These are phyloP conservation scores for Virgularia gustaviana DNA, from an alignment of 92 coral and sea anemone species.

Conservation along the genomic window DNA sequence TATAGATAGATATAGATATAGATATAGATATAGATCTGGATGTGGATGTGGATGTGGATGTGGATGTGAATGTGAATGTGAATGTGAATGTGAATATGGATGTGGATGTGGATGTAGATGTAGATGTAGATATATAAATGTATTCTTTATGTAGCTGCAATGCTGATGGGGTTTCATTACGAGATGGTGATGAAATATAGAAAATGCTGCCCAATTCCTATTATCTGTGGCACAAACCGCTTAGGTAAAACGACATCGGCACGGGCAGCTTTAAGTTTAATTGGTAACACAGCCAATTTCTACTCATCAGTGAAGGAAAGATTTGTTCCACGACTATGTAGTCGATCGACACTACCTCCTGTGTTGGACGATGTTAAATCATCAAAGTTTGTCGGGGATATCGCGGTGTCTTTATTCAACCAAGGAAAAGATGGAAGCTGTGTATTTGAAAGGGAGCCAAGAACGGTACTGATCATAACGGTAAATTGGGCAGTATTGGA, in stretches of 20 bases:
- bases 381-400: conserved; percentile 26
- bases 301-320: conserved; percentile 50
- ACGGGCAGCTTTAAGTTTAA: conserved; percentile 35
- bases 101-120: not conserved
- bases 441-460: conserved; percentile 30
- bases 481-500: conserved; percentile 54
- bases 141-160: conserved; percentile 25
- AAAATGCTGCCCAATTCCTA: conserved; percentile 48
- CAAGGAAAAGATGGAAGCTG: conserved; percentile 58
- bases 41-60: too few relatives aligned
- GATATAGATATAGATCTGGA: too few relatives aligned
- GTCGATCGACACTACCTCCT: conserved; percentile 54
- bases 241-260: conserved; percentile 56
- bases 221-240: conserved; percentile 47
- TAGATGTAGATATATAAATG: not conserved
- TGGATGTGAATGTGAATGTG: not conserved
- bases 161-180: conserved; percentile 53
- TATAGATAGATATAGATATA: too few relatives aligned
- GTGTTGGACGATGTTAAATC: conserved; percentile 47
- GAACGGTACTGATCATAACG: conserved; percentile 47
- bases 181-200: conserved; percentile 19
- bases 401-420: conserved; percentile 36
- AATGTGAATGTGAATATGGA: not conserved
- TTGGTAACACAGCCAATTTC: conserved; percentile 41
- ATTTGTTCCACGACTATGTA: conserved; percentile 51